phyloP scores from a whole-genome alignment of 53 echinoderm and acorn worm genomes.

The Stichopus horrens region DNA sequence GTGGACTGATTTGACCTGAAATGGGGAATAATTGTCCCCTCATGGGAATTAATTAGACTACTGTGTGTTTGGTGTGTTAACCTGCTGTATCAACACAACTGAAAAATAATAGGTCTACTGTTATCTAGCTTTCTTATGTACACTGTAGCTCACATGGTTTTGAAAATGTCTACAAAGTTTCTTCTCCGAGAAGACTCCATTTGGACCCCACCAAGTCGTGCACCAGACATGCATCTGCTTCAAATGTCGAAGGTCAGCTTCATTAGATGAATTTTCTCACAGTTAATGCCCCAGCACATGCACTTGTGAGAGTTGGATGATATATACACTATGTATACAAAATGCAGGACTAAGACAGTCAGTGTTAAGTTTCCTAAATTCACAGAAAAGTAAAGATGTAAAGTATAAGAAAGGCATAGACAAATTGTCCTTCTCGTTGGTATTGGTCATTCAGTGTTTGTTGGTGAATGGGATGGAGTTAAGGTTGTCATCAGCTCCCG shows the following conservation, averaged over 20 bases:
- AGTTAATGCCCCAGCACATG: not conserved
- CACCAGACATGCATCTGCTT: slow-evolving; percentile 19
- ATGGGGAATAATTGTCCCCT: slow-evolving; percentile 27
- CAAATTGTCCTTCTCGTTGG: too few species aligned
- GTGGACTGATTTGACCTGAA: slow-evolving; percentile 35
- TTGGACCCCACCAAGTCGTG: not conserved
- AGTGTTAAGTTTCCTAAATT: too few species aligned
- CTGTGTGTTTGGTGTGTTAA: slow-evolving; percentile 15
- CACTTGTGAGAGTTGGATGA: too few species aligned
- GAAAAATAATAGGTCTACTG: not conserved
- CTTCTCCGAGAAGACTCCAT: not conserved
- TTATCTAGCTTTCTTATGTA: not conserved
- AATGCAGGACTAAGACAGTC: too few species aligned
- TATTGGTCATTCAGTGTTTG: too few species aligned
- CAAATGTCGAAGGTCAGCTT: slow-evolving; percentile 9
- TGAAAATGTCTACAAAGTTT: not conserved
- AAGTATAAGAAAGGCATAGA: too few species aligned
- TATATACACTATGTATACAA: too few species aligned
- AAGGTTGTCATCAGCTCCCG: too few species aligned
- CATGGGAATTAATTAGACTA: not conserved
- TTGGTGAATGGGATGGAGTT: too few species aligned
- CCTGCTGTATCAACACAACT: slow-evolving; percentile 36
- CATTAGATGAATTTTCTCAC: slow-evolving; percentile 32
- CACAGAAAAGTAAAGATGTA: too few species aligned
- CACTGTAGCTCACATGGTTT: not conserved